phyloP scores from a whole-genome alignment of 2,797 vertebrate species.

The Melanotaenia pygmaea region DNA sequence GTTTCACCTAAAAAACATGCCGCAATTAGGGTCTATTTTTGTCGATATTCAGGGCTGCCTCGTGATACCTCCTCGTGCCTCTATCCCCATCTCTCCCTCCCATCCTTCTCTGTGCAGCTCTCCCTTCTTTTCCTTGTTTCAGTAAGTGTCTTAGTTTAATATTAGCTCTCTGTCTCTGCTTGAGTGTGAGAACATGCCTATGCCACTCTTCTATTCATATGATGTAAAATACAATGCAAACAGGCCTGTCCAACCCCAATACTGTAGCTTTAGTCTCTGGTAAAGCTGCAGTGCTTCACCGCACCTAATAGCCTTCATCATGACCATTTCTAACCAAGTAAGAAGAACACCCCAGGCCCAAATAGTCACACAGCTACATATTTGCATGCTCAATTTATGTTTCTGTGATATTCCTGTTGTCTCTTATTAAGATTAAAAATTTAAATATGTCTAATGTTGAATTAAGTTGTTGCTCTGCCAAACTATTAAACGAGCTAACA shows the following conservation, averaged over 20 bases:
- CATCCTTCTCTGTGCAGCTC: conserved; percentile 43
- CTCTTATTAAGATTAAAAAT: conserved; percentile 10
- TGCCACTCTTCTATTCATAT: conserved; percentile 30
- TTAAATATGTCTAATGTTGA: background rate
- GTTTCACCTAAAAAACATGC: conserved; percentile 62
- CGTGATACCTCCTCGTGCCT: conserved; percentile 49
- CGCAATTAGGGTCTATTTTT: conserved; percentile 73
- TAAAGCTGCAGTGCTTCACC: conserved; percentile 21
- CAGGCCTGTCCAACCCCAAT: conserved; percentile 41
- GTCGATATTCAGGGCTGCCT: conserved; percentile 61
- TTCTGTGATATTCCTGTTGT: background rate
- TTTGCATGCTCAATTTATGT: background rate
- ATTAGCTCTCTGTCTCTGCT: conserved; percentile 20
- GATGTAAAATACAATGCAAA: conserved; percentile 38
- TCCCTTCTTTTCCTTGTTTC: conserved; percentile 38
- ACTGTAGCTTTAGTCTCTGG: conserved; percentile 35
- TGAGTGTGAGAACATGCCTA: conserved; percentile 10
- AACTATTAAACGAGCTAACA: background rate
- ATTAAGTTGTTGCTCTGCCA: background rate
- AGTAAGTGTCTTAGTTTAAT: conserved; percentile 50
- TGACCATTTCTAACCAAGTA: conserved; percentile 27
- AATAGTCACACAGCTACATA: conserved; percentile 2
- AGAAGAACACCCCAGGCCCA: conserved; percentile 6
- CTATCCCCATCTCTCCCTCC: conserved; percentile 33
- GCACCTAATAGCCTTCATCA: conserved; percentile 23